phyloP scores from a whole-genome alignment of 2,113 vertebrate genomes.

The Hypanus sabinus region DNA sequence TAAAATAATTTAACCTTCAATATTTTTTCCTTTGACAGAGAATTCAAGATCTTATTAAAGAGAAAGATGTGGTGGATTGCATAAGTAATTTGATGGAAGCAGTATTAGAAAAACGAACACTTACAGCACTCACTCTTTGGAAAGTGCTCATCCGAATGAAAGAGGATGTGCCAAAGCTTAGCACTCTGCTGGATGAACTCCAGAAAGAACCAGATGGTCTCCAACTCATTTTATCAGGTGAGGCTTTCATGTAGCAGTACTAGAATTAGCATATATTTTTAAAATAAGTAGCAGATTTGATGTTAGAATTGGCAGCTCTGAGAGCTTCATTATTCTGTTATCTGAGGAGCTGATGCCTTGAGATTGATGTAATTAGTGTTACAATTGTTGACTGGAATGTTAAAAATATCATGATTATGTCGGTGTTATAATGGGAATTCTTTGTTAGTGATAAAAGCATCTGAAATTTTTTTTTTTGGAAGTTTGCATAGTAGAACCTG shows the following conservation, averaged over 20 bases:
- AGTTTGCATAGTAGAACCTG: not conserved
- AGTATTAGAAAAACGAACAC: constrained; percentile 48
- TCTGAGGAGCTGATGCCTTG: not conserved
- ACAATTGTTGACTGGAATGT: not conserved
- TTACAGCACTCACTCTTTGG: constrained; percentile 53
- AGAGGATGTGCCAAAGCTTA: constrained; percentile 41
- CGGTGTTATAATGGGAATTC: not conserved
- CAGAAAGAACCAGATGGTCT: constrained; percentile 48
- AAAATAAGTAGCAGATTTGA: not conserved
- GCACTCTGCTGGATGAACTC: constrained; percentile 53
- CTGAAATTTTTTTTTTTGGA: not conserved
- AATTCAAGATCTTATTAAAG: constrained; percentile 51
- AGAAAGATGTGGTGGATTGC: constrained; percentile 35
- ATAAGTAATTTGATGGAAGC: constrained; percentile 49
- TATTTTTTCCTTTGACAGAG: constrained; percentile 44
- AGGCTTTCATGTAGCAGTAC: not conserved
- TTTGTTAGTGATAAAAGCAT: too few species aligned
- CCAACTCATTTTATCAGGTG: constrained; percentile 54
- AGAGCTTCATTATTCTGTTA: not conserved
- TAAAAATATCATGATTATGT: not conserved
- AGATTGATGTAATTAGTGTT: not conserved
- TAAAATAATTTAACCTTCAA: not conserved
- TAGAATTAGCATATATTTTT: not conserved
- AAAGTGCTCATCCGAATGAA: constrained; percentile 52
- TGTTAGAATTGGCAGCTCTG: not conserved